These are phyloP conservation scores for Cottus gobio DNA, from an alignment of 2,113 vertebrate species.

Conservation along the genomic window DNA sequence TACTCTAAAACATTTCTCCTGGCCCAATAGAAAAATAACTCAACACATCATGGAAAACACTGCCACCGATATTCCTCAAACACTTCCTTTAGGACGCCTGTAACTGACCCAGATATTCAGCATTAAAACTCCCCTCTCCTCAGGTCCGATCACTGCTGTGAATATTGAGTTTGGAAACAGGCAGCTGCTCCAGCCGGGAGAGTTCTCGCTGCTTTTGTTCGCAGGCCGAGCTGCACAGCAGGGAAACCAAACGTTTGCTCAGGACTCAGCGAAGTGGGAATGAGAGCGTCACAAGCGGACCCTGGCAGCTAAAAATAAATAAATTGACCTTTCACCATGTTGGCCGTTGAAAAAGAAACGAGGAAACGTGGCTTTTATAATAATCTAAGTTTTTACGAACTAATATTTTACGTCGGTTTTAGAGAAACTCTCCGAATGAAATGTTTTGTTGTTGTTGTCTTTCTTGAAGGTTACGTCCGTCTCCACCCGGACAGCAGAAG, in stretches of 20 bases:
- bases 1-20: not conserved
- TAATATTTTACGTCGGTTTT: too few relatives aligned
- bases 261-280: conserved; percentile 61
- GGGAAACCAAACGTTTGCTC: conserved; percentile 67
- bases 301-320: conserved; percentile 61
- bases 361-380: conserved; percentile 86
- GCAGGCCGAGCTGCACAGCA: conserved; percentile 63
- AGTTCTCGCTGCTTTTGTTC: conserved; percentile 68
- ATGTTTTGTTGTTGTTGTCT: conserved; percentile 17
- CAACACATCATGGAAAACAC: too few relatives aligned
- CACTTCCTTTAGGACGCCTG: conserved; percentile 9
- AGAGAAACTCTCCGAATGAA: not conserved
- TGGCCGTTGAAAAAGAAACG: conserved; percentile 80
- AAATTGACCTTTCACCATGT: conserved; percentile 80
- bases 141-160: conserved; percentile 65
- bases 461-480: conserved; percentile 34
- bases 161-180: conserved; percentile 75
- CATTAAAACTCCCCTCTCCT: conserved; percentile 12
- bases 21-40: not conserved
- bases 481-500: conserved; percentile 33
- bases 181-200: conserved; percentile 75
- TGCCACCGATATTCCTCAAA: not conserved
- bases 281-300: conserved; percentile 70
- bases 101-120: not conserved
- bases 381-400: too few relatives aligned